A percentile compares a stretch with the other conserved stretches of the same genome.
phyloP scores from a whole-genome alignment of 2,888 invertebrate species.

The Conops quadrifasciatus region DNA sequence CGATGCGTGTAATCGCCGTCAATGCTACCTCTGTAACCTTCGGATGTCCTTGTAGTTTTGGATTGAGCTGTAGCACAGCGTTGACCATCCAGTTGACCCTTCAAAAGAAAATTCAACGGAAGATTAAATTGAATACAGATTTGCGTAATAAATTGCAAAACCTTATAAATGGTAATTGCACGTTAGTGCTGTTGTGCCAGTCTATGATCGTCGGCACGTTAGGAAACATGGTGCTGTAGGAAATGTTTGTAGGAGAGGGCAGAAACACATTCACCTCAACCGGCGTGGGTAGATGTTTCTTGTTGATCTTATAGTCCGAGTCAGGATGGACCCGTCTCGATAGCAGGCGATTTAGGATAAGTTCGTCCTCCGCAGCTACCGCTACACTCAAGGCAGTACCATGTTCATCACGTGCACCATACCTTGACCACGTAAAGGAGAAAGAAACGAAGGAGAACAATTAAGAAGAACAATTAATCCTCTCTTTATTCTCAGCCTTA shows the following conservation, averaged over 20 bases:
- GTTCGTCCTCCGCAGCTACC: conserved; percentile 77
- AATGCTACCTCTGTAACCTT: conserved; percentile 75
- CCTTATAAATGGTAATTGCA: conserved; percentile 75
- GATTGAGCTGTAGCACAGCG: conserved; percentile 86
- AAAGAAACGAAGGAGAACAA: background rate
- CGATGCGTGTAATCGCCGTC: conserved; percentile 92
- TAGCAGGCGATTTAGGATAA: conserved; percentile 81
- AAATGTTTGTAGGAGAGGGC: conserved; percentile 72
- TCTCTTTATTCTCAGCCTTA: conserved; percentile 23
- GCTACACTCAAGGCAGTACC: conserved; percentile 83
- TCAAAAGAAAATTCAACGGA: conserved; percentile 31
- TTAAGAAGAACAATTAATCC: background rate
- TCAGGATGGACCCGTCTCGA: conserved; percentile 90
- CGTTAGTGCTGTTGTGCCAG: conserved; percentile 84
- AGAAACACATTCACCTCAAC: conserved; percentile 64
- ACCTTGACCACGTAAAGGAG: conserved; percentile 49
- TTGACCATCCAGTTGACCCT: conserved; percentile 83
- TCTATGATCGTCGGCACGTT: conserved; percentile 87
- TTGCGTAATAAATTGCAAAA: conserved; percentile 45
- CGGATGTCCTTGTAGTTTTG: conserved; percentile 77
- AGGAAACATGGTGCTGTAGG: conserved; percentile 83
- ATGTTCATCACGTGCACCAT: conserved; percentile 88
- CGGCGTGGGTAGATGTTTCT: conserved; percentile 75
- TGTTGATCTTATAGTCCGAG: conserved; percentile 92
- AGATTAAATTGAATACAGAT: background rate